phyloP scores from a whole-genome alignment of 2,113 vertebrate species.

The Erpornis zantholeuca region DNA sequence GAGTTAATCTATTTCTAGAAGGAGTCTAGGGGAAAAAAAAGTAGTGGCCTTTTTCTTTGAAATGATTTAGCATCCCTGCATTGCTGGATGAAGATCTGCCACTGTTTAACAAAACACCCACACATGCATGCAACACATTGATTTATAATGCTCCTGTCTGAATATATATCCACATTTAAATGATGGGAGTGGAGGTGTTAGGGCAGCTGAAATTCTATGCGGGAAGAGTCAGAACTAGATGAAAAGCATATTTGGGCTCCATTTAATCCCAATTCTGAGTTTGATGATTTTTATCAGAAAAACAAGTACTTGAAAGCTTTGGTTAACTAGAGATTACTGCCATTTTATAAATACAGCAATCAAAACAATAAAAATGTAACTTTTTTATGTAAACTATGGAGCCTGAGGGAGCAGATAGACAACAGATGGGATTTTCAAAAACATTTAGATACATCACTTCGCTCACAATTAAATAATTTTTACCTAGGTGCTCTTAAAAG shows the following conservation, averaged over 20 bases:
- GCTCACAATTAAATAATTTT: not conserved
- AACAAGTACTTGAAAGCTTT: not conserved
- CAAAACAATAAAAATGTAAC: not conserved
- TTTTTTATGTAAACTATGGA: not conserved
- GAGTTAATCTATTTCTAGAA: slow-evolving; percentile 9
- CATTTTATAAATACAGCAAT: not conserved
- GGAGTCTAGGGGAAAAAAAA: not conserved
- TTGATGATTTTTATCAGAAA: not conserved
- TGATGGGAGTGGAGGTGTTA: not conserved
- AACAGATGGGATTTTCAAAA: not conserved
- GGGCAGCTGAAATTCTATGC: not conserved
- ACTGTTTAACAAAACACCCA: not conserved
- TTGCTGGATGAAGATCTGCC: not conserved
- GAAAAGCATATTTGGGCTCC: not conserved
- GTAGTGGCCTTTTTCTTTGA: not conserved
- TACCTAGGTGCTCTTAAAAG: not conserved
- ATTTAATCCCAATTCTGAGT: not conserved
- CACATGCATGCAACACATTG: not conserved
- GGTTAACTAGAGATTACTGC: not conserved
- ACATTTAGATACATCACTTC: not conserved
- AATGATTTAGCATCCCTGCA: not conserved
- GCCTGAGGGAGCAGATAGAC: not conserved
- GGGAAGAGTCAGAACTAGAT: not conserved
- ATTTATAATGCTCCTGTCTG: not conserved
- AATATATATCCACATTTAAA: slow-evolving; percentile 4